phyloP scores from a whole-genome alignment of 2,888 invertebrate genomes.

The Acleris sparsana region DNA sequence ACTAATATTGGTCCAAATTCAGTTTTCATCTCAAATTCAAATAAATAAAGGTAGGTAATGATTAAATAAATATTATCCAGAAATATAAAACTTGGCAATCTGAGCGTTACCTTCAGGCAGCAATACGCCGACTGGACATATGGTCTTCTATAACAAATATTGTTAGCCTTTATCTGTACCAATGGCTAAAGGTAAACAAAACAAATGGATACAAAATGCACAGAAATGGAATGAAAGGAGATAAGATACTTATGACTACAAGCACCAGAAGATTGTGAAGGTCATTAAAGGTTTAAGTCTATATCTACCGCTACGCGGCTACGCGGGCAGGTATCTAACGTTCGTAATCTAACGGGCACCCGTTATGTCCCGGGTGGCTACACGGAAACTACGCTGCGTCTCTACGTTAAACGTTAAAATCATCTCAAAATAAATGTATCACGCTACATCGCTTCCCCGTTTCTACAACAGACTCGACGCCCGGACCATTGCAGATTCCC shows the following conservation, averaged over 20 bases:
- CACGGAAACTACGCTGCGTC: conserved; percentile 21
- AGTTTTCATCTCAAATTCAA: conserved; percentile 62
- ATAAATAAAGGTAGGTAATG: conserved; percentile 43
- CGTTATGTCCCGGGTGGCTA: conserved; percentile 14
- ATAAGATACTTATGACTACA: conserved; percentile 71
- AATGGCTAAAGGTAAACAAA: conserved; percentile 28
- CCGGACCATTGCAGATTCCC: conserved; percentile 80
- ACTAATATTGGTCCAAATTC: conserved; percentile 65
- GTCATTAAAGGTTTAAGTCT: conserved; percentile 55
- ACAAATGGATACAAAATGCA: conserved; percentile 56
- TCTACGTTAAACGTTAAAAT: conserved; percentile 28
- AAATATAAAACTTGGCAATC: conserved; percentile 22
- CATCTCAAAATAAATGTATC: conserved; percentile 23
- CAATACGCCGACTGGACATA: background rate
- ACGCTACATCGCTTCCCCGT: conserved; percentile 16
- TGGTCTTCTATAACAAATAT: too few relatives aligned
- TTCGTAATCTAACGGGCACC: conserved; percentile 20
- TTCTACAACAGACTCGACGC: conserved; percentile 43
- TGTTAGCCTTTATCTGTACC: conserved; percentile 21
- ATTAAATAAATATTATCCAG: conserved; percentile 11
- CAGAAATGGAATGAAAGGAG: conserved; percentile 74
- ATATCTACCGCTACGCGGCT: conserved; percentile 40
- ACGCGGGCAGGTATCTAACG: conserved; percentile 21
- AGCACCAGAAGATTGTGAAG: conserved; percentile 76
- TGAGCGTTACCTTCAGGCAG: conserved; percentile 48